Conservation (phyloP, 2,888 invertebrate genomes). For the Phytoseiulus persimilis region DNA sequence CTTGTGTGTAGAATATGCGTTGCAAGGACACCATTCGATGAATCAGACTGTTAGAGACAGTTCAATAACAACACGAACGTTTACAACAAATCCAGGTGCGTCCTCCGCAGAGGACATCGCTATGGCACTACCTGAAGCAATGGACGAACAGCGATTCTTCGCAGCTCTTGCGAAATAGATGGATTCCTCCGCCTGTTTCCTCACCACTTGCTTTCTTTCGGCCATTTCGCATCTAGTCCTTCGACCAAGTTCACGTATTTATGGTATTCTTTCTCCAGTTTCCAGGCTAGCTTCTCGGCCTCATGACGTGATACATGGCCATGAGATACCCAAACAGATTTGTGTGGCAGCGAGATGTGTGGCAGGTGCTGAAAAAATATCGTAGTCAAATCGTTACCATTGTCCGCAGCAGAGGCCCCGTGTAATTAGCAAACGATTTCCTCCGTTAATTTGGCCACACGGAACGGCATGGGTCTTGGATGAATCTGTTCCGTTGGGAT, state of each 20-base stretch:
- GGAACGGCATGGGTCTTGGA: background rate
- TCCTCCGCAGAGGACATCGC: too few species aligned
- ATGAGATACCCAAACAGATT: constrained; percentile 22
- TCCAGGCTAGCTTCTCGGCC: constrained; percentile 31
- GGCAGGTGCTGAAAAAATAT: constrained; percentile 32
- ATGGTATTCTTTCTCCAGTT: constrained; percentile 33
- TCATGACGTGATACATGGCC: background rate
- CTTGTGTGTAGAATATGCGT: too few species aligned
- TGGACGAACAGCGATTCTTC: background rate
- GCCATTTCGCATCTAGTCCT: constrained; percentile 10
- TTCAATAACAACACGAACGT: too few species aligned
- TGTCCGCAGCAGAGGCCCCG: background rate
- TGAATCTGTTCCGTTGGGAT: background rate
- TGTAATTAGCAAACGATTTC: background rate
- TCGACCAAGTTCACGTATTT: constrained; percentile 30
- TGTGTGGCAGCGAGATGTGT: background rate
- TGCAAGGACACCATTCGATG: too few species aligned
- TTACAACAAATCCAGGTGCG: too few species aligned
- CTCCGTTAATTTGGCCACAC: background rate
- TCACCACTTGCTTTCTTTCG: constrained; percentile 12
- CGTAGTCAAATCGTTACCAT: background rate
- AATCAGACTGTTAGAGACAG: too few species aligned
- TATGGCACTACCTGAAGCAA: background rate
- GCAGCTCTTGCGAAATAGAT: background rate
- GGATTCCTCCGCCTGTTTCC: background rate